Conservation (phyloP, 2,113 vertebrate genomes). For the Channa maculata region DNA sequence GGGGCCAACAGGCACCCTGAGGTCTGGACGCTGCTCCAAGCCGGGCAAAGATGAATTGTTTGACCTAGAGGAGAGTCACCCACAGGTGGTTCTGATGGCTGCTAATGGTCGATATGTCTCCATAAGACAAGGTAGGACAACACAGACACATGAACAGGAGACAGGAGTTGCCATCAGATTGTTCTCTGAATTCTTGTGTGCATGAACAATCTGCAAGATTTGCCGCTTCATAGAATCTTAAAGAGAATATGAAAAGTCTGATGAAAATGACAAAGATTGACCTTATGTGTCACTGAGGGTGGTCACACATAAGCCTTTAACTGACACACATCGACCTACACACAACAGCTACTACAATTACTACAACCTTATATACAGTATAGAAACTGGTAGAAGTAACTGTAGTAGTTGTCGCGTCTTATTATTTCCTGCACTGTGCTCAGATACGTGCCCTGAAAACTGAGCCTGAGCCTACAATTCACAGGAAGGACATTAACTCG, state of each 20-base stretch:
- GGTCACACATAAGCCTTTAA: slow-evolving; percentile 42
- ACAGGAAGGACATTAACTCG: slow-evolving; percentile 48
- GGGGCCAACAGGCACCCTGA: slow-evolving; percentile 91
- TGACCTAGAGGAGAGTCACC: slow-evolving; percentile 95
- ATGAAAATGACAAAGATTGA: slow-evolving; percentile 46
- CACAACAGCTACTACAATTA: slow-evolving; percentile 38
- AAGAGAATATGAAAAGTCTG: slow-evolving; percentile 11
- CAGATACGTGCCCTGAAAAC: slow-evolving; percentile 42
- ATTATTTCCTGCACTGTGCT: background rate
- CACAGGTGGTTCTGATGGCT: slow-evolving; percentile 93
- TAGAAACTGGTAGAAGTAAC: background rate
- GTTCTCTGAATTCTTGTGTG: background rate
- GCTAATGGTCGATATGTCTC: slow-evolving; percentile 93
- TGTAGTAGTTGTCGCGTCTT: no score
- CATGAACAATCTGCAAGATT: background rate
- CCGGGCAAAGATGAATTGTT: slow-evolving; percentile 97
- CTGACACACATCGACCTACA: slow-evolving; percentile 53
- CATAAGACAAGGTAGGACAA: slow-evolving; percentile 90
- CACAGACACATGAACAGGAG: slow-evolving; percentile 6
- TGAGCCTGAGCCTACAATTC: slow-evolving; percentile 22
- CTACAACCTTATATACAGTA: slow-evolving; percentile 30
- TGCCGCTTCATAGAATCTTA: slow-evolving; percentile 22
- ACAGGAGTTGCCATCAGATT: background rate
- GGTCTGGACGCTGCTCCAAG: slow-evolving; percentile 92
- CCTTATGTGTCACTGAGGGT: slow-evolving; percentile 21